Percentiles rank a stretch among this genome's conserved stretches.
These are phyloP conservation scores for Harpagus bidentatus DNA, from an alignment of 2,113 vertebrate genomes.

Conservation along the genomic window DNA sequence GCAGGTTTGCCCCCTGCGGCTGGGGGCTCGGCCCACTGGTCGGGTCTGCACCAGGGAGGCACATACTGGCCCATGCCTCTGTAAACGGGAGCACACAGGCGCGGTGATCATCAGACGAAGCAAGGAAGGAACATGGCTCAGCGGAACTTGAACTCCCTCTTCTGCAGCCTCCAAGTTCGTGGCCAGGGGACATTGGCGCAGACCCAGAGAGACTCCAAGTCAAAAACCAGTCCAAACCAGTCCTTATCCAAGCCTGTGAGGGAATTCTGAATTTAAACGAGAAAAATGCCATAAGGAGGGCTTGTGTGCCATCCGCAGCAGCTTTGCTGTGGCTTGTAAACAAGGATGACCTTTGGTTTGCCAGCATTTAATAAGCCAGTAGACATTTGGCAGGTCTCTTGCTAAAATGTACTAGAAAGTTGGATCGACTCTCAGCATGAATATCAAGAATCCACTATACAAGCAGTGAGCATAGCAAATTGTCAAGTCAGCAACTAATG, in stretches of 20 bases:
- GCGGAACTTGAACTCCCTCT: not conserved
- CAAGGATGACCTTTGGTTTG: constrained; percentile 24
- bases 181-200: rapidly evolving
- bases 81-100: rapidly evolving
- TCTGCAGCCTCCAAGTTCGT: not conserved
- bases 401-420: constrained; percentile 39
- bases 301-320: not conserved
- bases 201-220: not conserved
- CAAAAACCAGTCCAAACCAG: not conserved
- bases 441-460: constrained; percentile 47
- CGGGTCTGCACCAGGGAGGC: rapidly evolving
- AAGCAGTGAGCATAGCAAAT: constrained; percentile 35
- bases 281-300: not conserved
- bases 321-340: not conserved
- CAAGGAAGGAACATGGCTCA: not conserved
- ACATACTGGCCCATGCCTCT: not conserved
- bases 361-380: constrained; percentile 40
- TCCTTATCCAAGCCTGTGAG: not conserved
- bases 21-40: rapidly evolving
- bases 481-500: constrained; percentile 61
- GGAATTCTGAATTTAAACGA: not conserved
- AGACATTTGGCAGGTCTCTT: constrained; percentile 48
- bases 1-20: not conserved
- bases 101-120: rapidly evolving
- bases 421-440: constrained; percentile 21